These are phyloP conservation scores for Pluvialis apricaria DNA, from an alignment of 2,113 vertebrate species.

Conservation along the genomic window DNA sequence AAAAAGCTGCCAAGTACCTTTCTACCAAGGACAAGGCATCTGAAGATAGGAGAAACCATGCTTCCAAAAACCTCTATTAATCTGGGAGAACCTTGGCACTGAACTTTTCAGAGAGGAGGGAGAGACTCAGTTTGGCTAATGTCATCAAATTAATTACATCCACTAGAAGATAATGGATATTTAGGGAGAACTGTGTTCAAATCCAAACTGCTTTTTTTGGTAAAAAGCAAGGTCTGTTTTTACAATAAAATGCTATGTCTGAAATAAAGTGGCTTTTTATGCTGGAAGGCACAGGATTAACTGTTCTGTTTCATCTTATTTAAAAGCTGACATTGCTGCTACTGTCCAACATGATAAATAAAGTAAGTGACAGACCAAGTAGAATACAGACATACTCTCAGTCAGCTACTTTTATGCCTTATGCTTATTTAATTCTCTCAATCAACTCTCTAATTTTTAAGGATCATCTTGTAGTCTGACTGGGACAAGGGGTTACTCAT, in stretches of 20 bases:
- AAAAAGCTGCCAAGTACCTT: neutral
- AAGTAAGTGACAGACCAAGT: neutral
- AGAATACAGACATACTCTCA: neutral
- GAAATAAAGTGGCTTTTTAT: slow-evolving; percentile 21
- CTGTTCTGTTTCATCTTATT: neutral
- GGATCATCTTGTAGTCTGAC: neutral
- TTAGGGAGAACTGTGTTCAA: neutral
- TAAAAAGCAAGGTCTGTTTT: slow-evolving; percentile 23
- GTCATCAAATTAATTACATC: neutral
- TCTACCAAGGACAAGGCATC: neutral
- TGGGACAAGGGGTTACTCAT: neutral
- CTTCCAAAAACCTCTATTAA: neutral
- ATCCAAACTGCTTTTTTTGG: neutral
- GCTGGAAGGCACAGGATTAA: neutral
- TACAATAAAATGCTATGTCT: neutral
- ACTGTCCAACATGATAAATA: slow-evolving; percentile 7
- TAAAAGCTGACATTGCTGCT: neutral
- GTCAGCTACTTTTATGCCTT: neutral
- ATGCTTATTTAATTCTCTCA: neutral
- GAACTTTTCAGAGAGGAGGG: neutral
- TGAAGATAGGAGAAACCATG: neutral
- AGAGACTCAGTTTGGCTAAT: neutral
- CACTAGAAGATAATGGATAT: neutral
- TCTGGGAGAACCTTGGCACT: neutral
- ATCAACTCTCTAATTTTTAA: neutral